Conservation (phyloP, 2,888 invertebrate species). For the Encarsia formosa region DNA sequence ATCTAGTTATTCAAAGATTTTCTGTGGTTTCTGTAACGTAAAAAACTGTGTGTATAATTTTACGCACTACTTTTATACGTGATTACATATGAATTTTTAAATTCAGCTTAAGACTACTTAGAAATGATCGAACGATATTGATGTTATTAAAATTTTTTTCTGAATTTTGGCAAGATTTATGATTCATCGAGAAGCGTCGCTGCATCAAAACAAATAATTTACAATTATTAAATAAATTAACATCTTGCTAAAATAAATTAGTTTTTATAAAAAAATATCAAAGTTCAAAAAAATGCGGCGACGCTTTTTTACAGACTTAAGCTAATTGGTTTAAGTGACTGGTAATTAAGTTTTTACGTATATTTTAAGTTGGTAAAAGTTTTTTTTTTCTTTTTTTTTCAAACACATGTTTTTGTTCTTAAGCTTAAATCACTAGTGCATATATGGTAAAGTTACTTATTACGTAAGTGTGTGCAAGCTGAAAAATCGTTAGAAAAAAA, state of each 20-base stretch:
- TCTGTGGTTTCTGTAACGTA: not conserved
- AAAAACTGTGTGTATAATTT: constrained; percentile 7
- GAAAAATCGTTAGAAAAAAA: too few relatives aligned
- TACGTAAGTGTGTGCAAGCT: too few relatives aligned
- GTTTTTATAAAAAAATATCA: not conserved
- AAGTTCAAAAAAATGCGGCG: not conserved
- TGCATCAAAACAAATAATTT: not conserved
- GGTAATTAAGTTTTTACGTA: not conserved
- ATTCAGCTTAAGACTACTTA: not conserved
- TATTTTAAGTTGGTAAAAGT: constrained; percentile 1
- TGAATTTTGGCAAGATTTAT: not conserved
- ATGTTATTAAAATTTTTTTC: constrained; percentile 3
- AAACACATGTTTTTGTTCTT: constrained; percentile 2
- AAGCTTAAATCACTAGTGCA: not conserved
- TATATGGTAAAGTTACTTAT: too few relatives aligned
- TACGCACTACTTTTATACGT: constrained; percentile 3
- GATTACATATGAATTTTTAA: constrained; percentile 8
- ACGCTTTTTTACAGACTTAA: not conserved
- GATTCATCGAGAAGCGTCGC: not conserved
- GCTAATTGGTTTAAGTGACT: not conserved
- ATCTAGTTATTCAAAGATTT: constrained; percentile 4
- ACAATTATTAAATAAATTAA: too few relatives aligned
- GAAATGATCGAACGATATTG: not conserved
- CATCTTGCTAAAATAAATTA: not conserved
- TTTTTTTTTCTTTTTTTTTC: constrained; percentile 1